Conservation (phyloP, 1,140 invertebrate genomes). For the Adelges cooleyi region DNA sequence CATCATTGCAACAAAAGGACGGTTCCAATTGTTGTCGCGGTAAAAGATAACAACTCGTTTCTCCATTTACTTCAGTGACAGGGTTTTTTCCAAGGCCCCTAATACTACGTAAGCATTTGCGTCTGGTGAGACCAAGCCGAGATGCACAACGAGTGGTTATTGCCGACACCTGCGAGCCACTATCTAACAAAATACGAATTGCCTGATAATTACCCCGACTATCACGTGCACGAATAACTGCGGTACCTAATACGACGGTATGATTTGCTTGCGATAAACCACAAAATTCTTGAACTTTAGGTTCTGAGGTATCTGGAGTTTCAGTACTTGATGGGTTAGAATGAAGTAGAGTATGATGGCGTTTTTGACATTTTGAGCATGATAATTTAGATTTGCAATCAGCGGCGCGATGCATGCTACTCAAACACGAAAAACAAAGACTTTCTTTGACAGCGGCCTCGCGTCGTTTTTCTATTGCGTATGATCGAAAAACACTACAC, state of each 20-base stretch:
- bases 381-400: too few relatives aligned
- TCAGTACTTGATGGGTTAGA: too few relatives aligned
- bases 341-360: too few relatives aligned
- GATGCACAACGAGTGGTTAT: background rate
- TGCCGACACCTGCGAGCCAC: background rate
- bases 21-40: background rate
- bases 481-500: too few relatives aligned
- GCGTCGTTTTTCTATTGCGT: too few relatives aligned
- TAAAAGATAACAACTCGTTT: background rate
- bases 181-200: background rate
- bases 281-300: too few relatives aligned
- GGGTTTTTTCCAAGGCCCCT: background rate
- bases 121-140: background rate
- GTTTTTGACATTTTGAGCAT: too few relatives aligned
- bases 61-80: background rate
- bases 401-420: too few relatives aligned
- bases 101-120: too few relatives aligned
- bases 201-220: background rate
- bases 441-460: too few relatives aligned
- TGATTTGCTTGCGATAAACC: background rate
- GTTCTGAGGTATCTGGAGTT: too few relatives aligned
- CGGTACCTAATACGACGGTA: background rate
- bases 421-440: too few relatives aligned
- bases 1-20: background rate
- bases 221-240: background rate